A percentile compares a stretch with the other conserved stretches of the same genome.
Conservation (phyloP, 2,888 invertebrate genomes). For the Alloscopus bannaensis region DNA sequence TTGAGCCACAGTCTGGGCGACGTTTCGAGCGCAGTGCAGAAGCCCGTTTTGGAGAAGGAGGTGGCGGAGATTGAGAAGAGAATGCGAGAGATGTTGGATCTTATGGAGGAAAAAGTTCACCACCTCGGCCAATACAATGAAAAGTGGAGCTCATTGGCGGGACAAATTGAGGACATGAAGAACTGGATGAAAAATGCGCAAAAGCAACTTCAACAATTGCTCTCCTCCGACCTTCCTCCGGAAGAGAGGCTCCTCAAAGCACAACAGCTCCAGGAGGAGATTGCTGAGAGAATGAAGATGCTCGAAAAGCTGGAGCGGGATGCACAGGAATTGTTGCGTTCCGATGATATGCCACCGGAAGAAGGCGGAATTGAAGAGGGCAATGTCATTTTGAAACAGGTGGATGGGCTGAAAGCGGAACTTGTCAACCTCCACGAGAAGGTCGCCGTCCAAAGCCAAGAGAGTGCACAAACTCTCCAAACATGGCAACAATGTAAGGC, state of each 20-base stretch:
- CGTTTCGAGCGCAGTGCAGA: conserved; percentile 82
- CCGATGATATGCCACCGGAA: conserved; percentile 76
- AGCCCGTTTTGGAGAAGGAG: conserved; percentile 85
- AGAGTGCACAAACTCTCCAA: conserved; percentile 76
- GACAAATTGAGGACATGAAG: conserved; percentile 84
- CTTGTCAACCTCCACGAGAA: conserved; percentile 86
- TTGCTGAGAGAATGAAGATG: conserved; percentile 84
- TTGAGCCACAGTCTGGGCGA: conserved; percentile 83
- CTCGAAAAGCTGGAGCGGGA: conserved; percentile 86
- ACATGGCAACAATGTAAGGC: conserved; percentile 71
- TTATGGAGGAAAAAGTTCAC: conserved; percentile 86
- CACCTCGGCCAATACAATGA: conserved; percentile 88
- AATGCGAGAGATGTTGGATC: conserved; percentile 85
- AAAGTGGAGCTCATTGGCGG: conserved; percentile 88
- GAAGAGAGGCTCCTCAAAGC: conserved; percentile 88
- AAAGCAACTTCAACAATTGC: conserved; percentile 81
- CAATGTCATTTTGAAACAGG: conserved; percentile 80
- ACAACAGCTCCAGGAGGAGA: conserved; percentile 84
- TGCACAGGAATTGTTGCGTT: conserved; percentile 83
- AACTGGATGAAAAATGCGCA: conserved; percentile 90
- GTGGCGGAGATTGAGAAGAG: conserved; percentile 84
- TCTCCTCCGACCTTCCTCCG: conserved; percentile 85
- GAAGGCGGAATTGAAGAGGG: conserved; percentile 81
- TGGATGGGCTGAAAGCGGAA: conserved; percentile 84
- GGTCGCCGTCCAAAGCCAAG: conserved; percentile 85